A percentile compares a stretch with the other conserved stretches of the same genome.
Evolutionary conservation across 2,888 invertebrate species (phyloP).

Genomic region (Anodontia alba): DNA sequence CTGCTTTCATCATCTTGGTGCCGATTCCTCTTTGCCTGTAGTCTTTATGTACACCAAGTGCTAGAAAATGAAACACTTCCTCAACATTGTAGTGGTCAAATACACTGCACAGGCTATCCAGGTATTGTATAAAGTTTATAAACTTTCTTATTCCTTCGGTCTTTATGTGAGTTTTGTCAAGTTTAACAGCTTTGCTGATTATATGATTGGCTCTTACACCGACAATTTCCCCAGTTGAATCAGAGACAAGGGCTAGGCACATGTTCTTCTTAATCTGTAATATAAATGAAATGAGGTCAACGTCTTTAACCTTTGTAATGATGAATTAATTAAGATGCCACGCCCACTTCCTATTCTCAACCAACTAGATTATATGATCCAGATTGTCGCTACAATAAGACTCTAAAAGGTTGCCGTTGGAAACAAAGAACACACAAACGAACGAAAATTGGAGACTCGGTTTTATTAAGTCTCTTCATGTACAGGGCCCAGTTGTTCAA

Average conservation of each 20-base stretch:
- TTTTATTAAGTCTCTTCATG: too few relatives aligned
- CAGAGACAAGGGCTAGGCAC: not conserved
- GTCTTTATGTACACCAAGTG: conserved; percentile 29
- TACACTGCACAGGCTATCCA: not conserved
- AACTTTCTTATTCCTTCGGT: not conserved
- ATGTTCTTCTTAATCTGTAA: not conserved
- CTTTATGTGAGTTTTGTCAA: not conserved
- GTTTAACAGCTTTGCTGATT: not conserved
- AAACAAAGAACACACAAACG: too few relatives aligned
- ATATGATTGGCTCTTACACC: not conserved
- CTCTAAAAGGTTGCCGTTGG: too few relatives aligned
- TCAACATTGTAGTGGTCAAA: conserved; percentile 30
- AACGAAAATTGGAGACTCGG: too few relatives aligned
- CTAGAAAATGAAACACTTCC: conserved; percentile 22
- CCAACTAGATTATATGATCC: too few relatives aligned
- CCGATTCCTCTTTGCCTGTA: conserved; percentile 31
- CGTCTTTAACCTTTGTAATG: too few relatives aligned
- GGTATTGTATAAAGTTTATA: not conserved
- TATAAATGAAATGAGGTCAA: too few relatives aligned
- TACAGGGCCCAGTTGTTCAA: too few relatives aligned
- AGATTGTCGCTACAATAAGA: too few relatives aligned
- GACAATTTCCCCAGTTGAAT: not conserved
- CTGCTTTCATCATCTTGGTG: conserved; percentile 32
- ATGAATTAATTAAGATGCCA: too few relatives aligned
- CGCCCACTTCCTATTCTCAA: too few relatives aligned